A percentile compares a stretch with the other conserved stretches of the same genome.
phyloP scores from a whole-genome alignment of 1,140 invertebrate species.

The Drosophila nigrodunni region DNA sequence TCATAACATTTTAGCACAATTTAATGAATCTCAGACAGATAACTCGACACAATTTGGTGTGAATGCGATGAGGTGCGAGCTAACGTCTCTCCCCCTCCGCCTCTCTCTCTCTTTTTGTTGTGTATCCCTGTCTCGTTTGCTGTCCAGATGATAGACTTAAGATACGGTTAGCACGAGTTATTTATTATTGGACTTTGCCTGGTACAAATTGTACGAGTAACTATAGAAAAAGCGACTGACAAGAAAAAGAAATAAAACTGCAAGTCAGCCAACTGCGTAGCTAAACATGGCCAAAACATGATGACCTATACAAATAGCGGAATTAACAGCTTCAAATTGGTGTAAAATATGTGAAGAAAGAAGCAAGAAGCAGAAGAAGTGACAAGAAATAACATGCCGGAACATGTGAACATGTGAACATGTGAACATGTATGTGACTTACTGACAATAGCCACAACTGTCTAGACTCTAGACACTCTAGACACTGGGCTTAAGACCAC shows the following conservation, averaged over 20 bases:
- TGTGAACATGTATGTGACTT: background rate
- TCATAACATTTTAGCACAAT: conserved; percentile 54
- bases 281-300: conserved; percentile 38
- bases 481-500: conserved; percentile 15
- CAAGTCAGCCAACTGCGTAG: conserved; percentile 29
- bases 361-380: background rate
- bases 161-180: conserved; percentile 32
- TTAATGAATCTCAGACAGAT: conserved; percentile 30
- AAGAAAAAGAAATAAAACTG: conserved; percentile 3
- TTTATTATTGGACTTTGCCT: conserved; percentile 38
- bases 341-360: conserved; percentile 7
- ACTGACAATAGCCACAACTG: conserved; percentile 11
- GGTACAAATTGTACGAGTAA: conserved; percentile 38
- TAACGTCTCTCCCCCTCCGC: background rate
- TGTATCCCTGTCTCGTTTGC: background rate
- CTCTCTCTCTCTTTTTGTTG: background rate
- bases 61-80: conserved; percentile 10
- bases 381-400: conserved; percentile 6
- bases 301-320: conserved; percentile 48
- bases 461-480: conserved; percentile 16
- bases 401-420: background rate
- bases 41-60: conserved; percentile 26
- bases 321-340: conserved; percentile 45
- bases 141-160: background rate
- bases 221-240: background rate